Percentiles rank a stretch among this genome's conserved stretches.
Evolutionary conservation across 37 sponge, comb jelly and placozoan species (phyloP).

Genomic region (Corticium candelabrum): DNA sequence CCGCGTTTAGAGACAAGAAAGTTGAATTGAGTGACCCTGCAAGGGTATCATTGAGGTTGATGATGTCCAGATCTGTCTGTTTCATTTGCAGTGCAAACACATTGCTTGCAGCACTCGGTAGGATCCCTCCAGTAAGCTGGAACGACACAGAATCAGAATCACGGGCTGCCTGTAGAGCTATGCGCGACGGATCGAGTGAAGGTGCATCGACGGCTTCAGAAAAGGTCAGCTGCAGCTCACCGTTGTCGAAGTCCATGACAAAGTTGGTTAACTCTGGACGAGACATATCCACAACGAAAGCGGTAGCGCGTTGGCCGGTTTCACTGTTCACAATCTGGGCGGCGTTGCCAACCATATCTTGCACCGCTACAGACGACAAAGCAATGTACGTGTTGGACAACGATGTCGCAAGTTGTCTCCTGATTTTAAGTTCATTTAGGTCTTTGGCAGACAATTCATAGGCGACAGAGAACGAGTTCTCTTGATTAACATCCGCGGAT

Average conservation of each 20-base stretch:
- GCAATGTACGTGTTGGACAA: constrained; percentile 42
- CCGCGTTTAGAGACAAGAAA: constrained; percentile 5
- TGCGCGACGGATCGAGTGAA: constrained; percentile 21
- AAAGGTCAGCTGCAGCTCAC: constrained; percentile 52
- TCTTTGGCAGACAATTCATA: constrained; percentile 41
- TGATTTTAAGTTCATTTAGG: constrained; percentile 48
- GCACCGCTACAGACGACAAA: constrained; percentile 26
- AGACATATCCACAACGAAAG: constrained; percentile 46
- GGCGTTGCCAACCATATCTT: constrained; percentile 55
- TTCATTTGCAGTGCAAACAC: neutral
- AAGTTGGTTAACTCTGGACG: constrained; percentile 43
- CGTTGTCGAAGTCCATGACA: constrained; percentile 46
- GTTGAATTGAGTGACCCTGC: neutral
- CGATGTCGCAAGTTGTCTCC: constrained; percentile 31
- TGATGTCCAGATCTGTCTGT: constrained; percentile 10
- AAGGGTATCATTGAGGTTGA: constrained; percentile 2
- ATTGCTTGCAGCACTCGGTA: neutral
- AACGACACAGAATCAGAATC: neutral
- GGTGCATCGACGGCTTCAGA: constrained; percentile 62
- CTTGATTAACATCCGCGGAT: neutral
- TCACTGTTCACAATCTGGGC: constrained; percentile 43
- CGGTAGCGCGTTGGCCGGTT: constrained; percentile 30
- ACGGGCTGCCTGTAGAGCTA: constrained; percentile 26
- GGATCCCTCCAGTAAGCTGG: neutral
- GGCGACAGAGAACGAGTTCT: constrained; percentile 5